Percentiles rank a stretch among this genome's conserved stretches.
These are phyloP conservation scores for Stenodema calcarata DNA, from an alignment of 2,888 invertebrate species.

Conservation along the genomic window DNA sequence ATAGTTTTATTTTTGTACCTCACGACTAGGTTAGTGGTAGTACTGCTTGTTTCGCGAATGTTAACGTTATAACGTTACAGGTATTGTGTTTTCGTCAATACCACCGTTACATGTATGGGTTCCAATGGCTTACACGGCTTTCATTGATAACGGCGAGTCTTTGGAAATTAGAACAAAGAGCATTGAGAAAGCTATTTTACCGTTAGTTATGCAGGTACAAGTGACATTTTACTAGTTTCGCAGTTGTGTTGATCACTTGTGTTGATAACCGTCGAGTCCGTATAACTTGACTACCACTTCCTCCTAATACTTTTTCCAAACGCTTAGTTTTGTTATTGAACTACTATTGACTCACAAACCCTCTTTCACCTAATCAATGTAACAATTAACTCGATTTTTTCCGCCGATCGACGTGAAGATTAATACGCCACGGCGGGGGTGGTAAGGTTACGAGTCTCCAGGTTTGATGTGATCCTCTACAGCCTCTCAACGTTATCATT, in stretches of 20 bases:
- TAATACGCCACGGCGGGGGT: neutral
- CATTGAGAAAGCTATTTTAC: constrained; percentile 91
- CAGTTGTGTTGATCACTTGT: neutral
- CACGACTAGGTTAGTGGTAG: neutral
- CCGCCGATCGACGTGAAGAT: neutral
- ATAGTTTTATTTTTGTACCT: neutral
- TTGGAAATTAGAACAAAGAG: constrained; percentile 91
- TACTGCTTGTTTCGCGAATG: constrained; percentile 6
- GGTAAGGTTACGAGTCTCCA: constrained; percentile 37
- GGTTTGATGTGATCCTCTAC: constrained; percentile 37
- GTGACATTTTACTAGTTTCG: neutral
- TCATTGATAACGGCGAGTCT: constrained; percentile 57
- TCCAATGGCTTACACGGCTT: constrained; percentile 33
- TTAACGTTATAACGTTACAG: constrained; percentile 10
- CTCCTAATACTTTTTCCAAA: neutral
- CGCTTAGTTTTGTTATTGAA: neutral
- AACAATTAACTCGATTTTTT: neutral
- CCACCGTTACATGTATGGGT: constrained; percentile 21
- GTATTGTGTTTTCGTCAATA: neutral
- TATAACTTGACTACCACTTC: neutral
- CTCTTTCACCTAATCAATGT: neutral
- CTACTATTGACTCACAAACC: neutral
- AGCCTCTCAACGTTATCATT: constrained; percentile 43
- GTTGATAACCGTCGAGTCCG: neutral
- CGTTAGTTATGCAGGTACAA: constrained; percentile 90